Conservation (phyloP, 2,113 vertebrate genomes). For the Platichthys flesus region DNA sequence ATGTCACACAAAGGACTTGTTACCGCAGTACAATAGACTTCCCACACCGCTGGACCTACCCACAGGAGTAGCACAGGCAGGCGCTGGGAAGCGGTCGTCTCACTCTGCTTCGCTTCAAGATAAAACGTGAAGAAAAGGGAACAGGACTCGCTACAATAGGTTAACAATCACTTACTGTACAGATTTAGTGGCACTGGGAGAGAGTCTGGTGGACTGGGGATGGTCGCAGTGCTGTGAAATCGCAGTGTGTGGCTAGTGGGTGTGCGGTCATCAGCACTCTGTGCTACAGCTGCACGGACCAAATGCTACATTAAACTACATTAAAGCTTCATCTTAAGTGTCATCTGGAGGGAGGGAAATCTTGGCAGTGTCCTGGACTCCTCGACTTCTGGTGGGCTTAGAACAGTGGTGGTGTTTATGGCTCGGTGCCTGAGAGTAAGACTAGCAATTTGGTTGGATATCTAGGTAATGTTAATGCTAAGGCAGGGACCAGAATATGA, state of each 20-base stretch:
- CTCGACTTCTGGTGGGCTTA: not conserved
- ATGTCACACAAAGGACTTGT: conserved; percentile 83
- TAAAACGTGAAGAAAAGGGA: conserved; percentile 72
- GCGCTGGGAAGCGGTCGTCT: conserved; percentile 61
- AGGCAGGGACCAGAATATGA: conserved; percentile 16
- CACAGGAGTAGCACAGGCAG: conserved; percentile 66
- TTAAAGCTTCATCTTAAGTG: conserved; percentile 15
- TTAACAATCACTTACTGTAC: conserved; percentile 77
- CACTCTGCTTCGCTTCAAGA: conserved; percentile 66
- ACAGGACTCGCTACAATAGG: conserved; percentile 77
- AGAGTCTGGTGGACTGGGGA: conserved; percentile 25
- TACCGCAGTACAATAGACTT: conserved; percentile 77
- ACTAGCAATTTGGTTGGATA: not conserved
- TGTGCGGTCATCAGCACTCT: not conserved
- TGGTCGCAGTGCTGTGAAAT: conserved; percentile 11
- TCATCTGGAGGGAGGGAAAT: not conserved
- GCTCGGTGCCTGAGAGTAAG: not conserved
- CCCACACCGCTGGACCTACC: conserved; percentile 69
- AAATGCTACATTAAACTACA: not conserved
- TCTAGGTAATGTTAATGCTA: conserved; percentile 10
- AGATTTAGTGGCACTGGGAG: conserved; percentile 43
- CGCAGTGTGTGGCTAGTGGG: conserved; percentile 1
- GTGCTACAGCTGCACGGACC: not conserved
- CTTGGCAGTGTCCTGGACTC: not conserved
- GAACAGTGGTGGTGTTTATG: conserved; percentile 22